Conservation (phyloP, 2,797 vertebrate species). For the Anguilla megastoma region DNA sequence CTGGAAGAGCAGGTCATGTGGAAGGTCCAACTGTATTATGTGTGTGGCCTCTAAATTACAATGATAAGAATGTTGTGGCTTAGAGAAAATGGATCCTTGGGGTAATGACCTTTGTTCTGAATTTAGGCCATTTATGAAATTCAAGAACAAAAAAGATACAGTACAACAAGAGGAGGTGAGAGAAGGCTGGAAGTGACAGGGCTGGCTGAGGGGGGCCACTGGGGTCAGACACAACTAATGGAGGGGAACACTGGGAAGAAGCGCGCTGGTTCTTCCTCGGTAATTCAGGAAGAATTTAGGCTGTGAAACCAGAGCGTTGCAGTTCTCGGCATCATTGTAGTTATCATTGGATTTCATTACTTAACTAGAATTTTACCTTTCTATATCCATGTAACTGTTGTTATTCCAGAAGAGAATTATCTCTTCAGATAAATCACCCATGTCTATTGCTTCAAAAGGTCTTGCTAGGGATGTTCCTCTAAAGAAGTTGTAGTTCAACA, state of each 20-base stretch:
- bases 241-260: neutral
- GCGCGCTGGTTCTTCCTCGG: neutral
- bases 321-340: neutral
- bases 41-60: neutral
- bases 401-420: neutral
- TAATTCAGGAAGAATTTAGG: neutral
- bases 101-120: neutral
- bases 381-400: neutral
- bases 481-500: neutral
- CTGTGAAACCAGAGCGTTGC: neutral
- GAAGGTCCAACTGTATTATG: conserved; percentile 4
- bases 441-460: neutral
- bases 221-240: neutral
- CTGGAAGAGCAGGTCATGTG: conserved; percentile 24
- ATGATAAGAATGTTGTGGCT: neutral
- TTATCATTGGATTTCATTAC: neutral
- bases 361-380: neutral
- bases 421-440: neutral
- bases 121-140: neutral
- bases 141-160: neutral
- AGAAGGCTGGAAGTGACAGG: too few relatives aligned
- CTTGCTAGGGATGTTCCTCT: neutral
- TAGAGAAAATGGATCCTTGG: neutral
- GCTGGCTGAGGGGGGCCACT: too few relatives aligned
- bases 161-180: neutral